Evolutionary conservation across 2,113 vertebrate genomes (phyloP), one percentile per base, ranked within the genome.

Genomic region (Myrmecobius fasciatus): DNA sequence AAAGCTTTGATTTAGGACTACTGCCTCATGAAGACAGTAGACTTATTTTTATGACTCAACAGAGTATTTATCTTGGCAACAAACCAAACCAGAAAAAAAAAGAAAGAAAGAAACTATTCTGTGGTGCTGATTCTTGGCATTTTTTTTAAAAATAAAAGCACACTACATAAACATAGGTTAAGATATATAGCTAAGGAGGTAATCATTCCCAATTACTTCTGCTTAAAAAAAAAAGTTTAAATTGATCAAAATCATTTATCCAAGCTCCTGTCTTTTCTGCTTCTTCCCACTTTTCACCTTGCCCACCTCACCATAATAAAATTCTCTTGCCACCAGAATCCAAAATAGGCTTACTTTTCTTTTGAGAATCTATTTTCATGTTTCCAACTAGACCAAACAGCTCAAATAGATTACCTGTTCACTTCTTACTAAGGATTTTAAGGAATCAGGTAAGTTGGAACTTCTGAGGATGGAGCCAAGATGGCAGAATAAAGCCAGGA

Each of bases 261-360:
- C 92, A 67, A 20, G 52, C 46, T 17, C 7, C 12, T 67, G 93
- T 52, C 0, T 0, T 95, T 90, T 56, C 96, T 93, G n/a, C n/a
- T 43, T 43, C 67, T 83, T 83, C 7, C 7, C n/a, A 43, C n/a
- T n/a, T 43, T 26, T 43, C 20, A n/a, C n/a, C 67, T 43, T n/a
- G 14, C 36, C 36, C 36, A 83, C 5, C 14, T 17, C 1, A 43
- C 20, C 2, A 43, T 43, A 95, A 90, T 10, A 89, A 95, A 93
- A 17, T 67, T 26, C 2, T 94, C 67, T 43, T 88, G 54, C 25
- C 43, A 25, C 53, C 46, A 91, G 93, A 28, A 93, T 53, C 94
- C 89, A 95, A 97, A 97, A 49, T 94, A 97, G 94, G 92, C 95
- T 95, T 97, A 92, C 52, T 94, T 96, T 92, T 89, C 67, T 95